These are phyloP conservation scores for Phylloscopus trochilus DNA, from an alignment of 2,113 vertebrate genomes.

Conservation along the genomic window DNA sequence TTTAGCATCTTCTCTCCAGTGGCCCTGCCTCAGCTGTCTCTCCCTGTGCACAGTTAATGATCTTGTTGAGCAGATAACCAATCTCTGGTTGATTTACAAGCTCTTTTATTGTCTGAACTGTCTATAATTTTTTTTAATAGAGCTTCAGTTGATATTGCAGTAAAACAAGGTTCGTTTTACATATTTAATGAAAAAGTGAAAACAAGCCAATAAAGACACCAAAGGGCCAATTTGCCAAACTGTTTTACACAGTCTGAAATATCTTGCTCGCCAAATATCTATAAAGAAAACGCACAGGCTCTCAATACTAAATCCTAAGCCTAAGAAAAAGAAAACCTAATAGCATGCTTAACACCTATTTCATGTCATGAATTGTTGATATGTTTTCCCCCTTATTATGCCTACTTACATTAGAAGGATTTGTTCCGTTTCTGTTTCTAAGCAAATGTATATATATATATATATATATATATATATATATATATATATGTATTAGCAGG, in stretches of 20 bases:
- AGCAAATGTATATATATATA: background rate
- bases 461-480: background rate
- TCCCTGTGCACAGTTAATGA: conserved; percentile 35
- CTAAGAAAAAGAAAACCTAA: background rate
- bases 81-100: conserved; percentile 58
- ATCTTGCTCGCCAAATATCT: background rate
- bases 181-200: conserved; percentile 57
- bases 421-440: background rate
- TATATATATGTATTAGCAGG: background rate
- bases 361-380: background rate
- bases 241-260: background rate
- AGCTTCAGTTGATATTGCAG: conserved; percentile 25
- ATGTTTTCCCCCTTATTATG: background rate
- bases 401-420: background rate
- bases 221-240: conserved; percentile 36
- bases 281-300: background rate
- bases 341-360: background rate
- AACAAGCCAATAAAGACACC: conserved; percentile 51
- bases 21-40: conserved; percentile 40
- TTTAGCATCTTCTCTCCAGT: conserved; percentile 26
- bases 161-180: conserved; percentile 41
- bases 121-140: conserved; percentile 58
- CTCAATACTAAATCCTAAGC: background rate
- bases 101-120: conserved; percentile 54
- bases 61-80: conserved; percentile 57